Percentiles rank a stretch among this genome's conserved stretches.
phyloP scores from a whole-genome alignment of 2,797 vertebrate genomes.

The Phoebastria nigripes region DNA sequence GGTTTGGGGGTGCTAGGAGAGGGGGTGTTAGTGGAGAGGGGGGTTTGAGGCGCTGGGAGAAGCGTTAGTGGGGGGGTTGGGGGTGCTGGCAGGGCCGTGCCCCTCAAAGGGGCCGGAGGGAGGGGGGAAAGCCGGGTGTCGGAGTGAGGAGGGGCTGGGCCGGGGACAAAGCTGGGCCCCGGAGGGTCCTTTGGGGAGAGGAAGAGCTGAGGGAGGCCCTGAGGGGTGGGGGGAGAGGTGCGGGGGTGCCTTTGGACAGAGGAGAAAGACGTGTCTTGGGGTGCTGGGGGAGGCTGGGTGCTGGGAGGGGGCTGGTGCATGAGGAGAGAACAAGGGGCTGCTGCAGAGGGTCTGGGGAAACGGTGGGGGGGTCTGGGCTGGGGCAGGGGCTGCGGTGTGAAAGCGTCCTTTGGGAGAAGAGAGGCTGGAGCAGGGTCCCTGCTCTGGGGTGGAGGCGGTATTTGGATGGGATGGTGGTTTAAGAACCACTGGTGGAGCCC shows the following conservation, averaged over 20 bases:
- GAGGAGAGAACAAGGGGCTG: background rate
- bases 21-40: background rate
- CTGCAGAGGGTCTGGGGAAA: background rate
- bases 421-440: background rate
- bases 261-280: no score
- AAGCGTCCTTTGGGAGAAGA: background rate
- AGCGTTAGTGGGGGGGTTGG: background rate
- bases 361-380: background rate
- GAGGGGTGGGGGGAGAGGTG: no score
- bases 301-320: no score
- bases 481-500: fast-evolving
- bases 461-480: fast-evolving
- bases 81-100: background rate
- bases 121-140: no score
- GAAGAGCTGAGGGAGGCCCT: background rate
- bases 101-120: no score
- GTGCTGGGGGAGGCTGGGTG: background rate
- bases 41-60: background rate
- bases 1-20: background rate
- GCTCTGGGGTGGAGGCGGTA: no score
- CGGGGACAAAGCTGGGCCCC: background rate
- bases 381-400: background rate
- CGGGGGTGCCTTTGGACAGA: background rate
- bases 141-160: background rate
- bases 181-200: background rate